Percentiles rank a stretch among this genome's conserved stretches.
These are phyloP conservation scores for Drosophila ironensis DNA, from an alignment of 1,140 invertebrate species.

Conservation along the genomic window DNA sequence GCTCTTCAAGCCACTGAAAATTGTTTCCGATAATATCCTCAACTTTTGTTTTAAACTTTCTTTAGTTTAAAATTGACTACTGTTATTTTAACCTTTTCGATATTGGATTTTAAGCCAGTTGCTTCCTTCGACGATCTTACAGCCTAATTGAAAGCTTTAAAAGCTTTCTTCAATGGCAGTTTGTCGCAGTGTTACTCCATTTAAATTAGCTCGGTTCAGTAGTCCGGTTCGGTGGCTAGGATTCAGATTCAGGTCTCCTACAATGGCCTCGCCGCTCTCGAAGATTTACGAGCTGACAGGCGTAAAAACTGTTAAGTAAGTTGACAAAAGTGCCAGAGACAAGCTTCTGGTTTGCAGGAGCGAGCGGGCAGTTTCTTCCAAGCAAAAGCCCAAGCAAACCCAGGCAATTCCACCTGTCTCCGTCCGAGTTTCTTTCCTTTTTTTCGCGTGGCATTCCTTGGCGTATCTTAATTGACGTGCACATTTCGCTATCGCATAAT, in stretches of 20 bases:
- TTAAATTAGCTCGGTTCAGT: slow-evolving; percentile 36
- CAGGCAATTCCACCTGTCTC: slow-evolving; percentile 66
- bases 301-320: slow-evolving; percentile 80
- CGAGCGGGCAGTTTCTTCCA: slow-evolving; percentile 7
- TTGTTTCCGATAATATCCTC: neutral
- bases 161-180: neutral
- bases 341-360: slow-evolving; percentile 53
- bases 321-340: slow-evolving; percentile 74
- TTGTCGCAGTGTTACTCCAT: slow-evolving; percentile 5
- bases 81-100: no score
- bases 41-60: neutral
- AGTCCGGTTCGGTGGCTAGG: slow-evolving; percentile 20
- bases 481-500: slow-evolving; percentile 80
- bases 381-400: no score
- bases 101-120: no score
- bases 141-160: neutral
- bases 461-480: slow-evolving; percentile 80
- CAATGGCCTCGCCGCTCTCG: slow-evolving; percentile 30
- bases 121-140: no score
- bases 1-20: neutral
- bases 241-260: slow-evolving; percentile 26
- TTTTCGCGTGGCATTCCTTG: slow-evolving; percentile 60
- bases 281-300: slow-evolving; percentile 81
- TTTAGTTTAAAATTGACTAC: no score
- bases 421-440: no score